Conservation (phyloP, 2,888 invertebrate genomes). For the Thecophora atra region DNA sequence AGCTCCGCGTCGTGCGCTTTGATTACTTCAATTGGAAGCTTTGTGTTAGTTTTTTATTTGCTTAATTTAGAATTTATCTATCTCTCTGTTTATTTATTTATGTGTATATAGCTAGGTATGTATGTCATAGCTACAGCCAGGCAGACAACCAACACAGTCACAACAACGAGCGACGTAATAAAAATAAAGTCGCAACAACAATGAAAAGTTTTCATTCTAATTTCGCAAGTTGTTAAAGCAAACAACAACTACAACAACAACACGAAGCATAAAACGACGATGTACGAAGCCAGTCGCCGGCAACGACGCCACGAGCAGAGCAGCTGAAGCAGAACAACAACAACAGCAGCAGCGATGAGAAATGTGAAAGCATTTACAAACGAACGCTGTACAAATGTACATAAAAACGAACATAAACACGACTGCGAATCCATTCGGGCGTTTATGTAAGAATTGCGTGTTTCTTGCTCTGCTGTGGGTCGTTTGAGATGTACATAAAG, state of each 20-base stretch:
- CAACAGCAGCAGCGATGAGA: constrained; percentile 6
- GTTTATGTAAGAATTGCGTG: too few relatives aligned
- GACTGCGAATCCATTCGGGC: too few relatives aligned
- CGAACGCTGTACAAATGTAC: not conserved
- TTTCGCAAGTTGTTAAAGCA: constrained; percentile 14
- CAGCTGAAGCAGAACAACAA: not conserved
- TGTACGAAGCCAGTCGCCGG: constrained; percentile 31
- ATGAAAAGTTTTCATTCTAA: constrained; percentile 21
- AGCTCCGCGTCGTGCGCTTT: not conserved
- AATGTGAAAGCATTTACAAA: not conserved
- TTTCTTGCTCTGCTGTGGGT: too few relatives aligned
- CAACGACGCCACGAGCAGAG: not conserved
- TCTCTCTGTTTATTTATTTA: constrained; percentile 17
- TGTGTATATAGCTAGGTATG: not conserved
- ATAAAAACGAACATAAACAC: not conserved
- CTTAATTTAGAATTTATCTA: constrained; percentile 29
- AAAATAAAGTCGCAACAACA: constrained; percentile 23
- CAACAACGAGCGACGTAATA: not conserved
- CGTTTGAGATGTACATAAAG: too few relatives aligned
- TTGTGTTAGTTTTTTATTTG: constrained; percentile 24
- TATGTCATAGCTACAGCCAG: not conserved
- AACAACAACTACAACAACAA: constrained; percentile 42
- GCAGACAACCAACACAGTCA: not conserved
- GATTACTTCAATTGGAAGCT: not conserved
- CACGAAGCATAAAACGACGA: constrained; percentile 39